These are phyloP conservation scores for Pristionchus exspectatus DNA, from an alignment of 2,888 invertebrate genomes.

Conservation along the genomic window DNA sequence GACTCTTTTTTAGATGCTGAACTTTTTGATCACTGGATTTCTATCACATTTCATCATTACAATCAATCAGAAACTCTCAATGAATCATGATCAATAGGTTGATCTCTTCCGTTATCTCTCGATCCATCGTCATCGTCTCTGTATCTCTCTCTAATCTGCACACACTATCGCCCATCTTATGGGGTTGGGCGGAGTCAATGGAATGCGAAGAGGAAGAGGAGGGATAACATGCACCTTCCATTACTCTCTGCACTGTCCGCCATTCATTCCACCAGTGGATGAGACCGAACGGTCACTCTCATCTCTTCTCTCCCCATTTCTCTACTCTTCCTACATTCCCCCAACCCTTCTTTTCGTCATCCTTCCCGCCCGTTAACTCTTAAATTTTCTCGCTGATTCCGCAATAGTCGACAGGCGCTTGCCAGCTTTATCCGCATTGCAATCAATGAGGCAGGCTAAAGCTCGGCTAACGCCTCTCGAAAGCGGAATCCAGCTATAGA, in stretches of 20 bases:
- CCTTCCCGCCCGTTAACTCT: background rate
- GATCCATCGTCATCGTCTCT: slow-evolving; percentile 14
- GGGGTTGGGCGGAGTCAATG: slow-evolving; percentile 23
- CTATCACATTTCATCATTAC: slow-evolving; percentile 10
- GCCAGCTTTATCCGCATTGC: slow-evolving; percentile 51
- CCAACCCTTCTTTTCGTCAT: background rate
- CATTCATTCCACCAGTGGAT: slow-evolving; percentile 22
- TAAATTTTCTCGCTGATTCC: background rate
- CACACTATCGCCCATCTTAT: slow-evolving; percentile 13
- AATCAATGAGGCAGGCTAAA: slow-evolving; percentile 43
- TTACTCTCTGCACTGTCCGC: slow-evolving; percentile 16
- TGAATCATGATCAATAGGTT: slow-evolving; percentile 32
- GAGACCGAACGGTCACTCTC: slow-evolving; percentile 19
- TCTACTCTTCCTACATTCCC: background rate
- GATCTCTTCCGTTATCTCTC: slow-evolving; percentile 8
- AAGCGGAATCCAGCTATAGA: background rate
- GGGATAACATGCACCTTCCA: slow-evolving; percentile 3
- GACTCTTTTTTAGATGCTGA: too few species aligned
- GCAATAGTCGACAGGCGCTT: slow-evolving; percentile 20
- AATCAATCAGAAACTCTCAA: background rate
- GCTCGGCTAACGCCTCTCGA: slow-evolving; percentile 53
- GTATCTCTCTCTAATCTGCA: slow-evolving; percentile 7
- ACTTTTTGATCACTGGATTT: background rate
- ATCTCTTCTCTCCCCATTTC: background rate
- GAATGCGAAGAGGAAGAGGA: background rate